Percentiles rank a stretch among this genome's conserved stretches.
phyloP scores from a whole-genome alignment of 92 coral and sea anemone species.

The Palythoa caribaeorum region DNA sequence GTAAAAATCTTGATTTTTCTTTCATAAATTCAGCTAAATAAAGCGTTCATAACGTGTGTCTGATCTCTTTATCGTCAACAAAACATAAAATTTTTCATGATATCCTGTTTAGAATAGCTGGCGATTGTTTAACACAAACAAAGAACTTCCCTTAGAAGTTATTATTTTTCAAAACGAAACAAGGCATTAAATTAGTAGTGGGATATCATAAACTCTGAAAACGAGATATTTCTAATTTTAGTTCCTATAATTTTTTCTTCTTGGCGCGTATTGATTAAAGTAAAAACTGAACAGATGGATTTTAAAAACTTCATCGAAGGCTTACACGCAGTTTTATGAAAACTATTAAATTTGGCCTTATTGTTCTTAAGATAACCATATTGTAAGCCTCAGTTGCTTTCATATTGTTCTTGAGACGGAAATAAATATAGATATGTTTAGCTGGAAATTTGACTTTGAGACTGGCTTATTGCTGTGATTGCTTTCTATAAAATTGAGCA shows the following conservation, averaged over 20 bases:
- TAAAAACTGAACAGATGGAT: no score
- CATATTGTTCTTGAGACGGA: no score
- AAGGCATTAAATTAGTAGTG: neutral
- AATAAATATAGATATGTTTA: no score
- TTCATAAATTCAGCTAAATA: neutral
- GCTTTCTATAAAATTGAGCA: no score
- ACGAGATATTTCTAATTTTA: neutral
- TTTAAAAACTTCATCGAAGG: no score
- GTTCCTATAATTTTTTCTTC: neutral
- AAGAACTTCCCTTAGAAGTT: slow-evolving; percentile 16
- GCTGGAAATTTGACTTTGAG: no score
- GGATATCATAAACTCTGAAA: neutral
- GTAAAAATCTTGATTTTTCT: neutral
- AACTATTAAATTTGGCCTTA: no score
- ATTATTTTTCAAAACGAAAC: slow-evolving; percentile 8
- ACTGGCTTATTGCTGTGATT: no score
- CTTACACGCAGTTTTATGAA: no score
- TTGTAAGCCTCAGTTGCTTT: no score
- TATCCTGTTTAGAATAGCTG: neutral
- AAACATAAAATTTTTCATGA: neutral
- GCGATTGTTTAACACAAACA: slow-evolving; percentile 9
- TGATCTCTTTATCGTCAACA: neutral
- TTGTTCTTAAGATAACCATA: no score
- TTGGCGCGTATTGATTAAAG: no score
- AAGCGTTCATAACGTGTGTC: neutral